phyloP scores from a whole-genome alignment of 2,888 invertebrate species.

The Diplolepis rosae region DNA sequence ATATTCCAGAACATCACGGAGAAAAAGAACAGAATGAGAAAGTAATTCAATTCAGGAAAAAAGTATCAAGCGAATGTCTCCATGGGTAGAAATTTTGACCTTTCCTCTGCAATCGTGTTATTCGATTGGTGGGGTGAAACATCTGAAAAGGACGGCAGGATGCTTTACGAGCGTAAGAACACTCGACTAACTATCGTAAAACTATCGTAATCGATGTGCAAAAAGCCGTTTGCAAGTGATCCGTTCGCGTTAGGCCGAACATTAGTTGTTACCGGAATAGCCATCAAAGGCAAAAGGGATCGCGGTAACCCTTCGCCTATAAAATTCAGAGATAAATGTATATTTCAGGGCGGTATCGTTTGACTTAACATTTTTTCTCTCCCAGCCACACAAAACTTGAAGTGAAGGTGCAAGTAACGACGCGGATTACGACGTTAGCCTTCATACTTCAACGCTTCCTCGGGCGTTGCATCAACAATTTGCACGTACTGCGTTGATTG shows the following conservation, averaged over 20 bases:
- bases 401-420: constrained; percentile 54
- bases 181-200: constrained; percentile 65
- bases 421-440: constrained; percentile 52
- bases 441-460: constrained; percentile 43
- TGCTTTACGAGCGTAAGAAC: constrained; percentile 65
- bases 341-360: constrained; percentile 69
- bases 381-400: constrained; percentile 51
- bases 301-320: constrained; percentile 55
- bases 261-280: constrained; percentile 66
- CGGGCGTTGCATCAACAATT: constrained; percentile 55
- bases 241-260: constrained; percentile 61
- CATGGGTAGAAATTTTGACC: not conserved
- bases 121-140: constrained; percentile 39
- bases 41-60: too few species aligned
- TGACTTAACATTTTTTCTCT: constrained; percentile 54
- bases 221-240: constrained; percentile 58
- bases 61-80: constrained; percentile 2
- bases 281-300: constrained; percentile 56
- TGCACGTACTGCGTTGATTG: constrained; percentile 58
- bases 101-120: not conserved
- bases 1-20: too few species aligned
- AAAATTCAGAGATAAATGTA: constrained; percentile 68
- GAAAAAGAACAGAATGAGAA: too few species aligned
- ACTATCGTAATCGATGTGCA: constrained; percentile 67
- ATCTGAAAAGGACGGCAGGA: constrained; percentile 40